A percentile compares a stretch with the other conserved stretches of the same genome.
These are phyloP conservation scores for Bubo bubo DNA, from an alignment of 2,113 vertebrate genomes.

Conservation along the genomic window DNA sequence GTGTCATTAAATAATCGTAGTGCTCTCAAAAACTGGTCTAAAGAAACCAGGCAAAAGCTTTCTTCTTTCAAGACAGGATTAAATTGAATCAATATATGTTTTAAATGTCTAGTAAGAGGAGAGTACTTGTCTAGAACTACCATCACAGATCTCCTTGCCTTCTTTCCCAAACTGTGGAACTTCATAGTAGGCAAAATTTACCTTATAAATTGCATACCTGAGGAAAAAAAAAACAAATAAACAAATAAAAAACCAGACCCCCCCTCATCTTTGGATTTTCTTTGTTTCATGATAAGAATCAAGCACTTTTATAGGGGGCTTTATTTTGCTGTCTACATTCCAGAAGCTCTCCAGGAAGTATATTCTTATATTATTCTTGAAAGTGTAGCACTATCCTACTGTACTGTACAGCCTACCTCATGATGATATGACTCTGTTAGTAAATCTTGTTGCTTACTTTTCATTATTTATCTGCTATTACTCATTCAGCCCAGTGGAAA, in stretches of 20 bases:
- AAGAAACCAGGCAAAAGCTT: background rate
- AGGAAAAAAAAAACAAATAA: background rate
- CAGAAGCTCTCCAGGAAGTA: background rate
- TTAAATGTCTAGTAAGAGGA: background rate
- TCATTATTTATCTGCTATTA: background rate
- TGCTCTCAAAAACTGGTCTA: background rate
- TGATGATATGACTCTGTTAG: background rate
- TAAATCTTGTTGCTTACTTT: background rate
- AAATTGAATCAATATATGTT: background rate
- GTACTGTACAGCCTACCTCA: background rate
- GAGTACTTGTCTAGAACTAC: background rate
- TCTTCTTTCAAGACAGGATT: background rate
- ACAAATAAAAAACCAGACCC: background rate
- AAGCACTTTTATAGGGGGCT: rapidly evolving
- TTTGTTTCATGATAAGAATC: background rate
- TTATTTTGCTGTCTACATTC: background rate
- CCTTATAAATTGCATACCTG: background rate
- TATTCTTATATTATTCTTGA: background rate
- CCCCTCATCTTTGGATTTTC: background rate
- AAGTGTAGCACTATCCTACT: background rate
- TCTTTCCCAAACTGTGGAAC: background rate
- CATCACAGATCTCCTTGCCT: background rate
- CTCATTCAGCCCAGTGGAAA: background rate
- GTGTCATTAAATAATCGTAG: background rate
- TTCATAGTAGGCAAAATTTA: background rate